Evolutionary conservation across 2,888 invertebrate species (phyloP), one percentile per base, ranked within the genome.

Genomic region (Mythimna albipuncta): DNA sequence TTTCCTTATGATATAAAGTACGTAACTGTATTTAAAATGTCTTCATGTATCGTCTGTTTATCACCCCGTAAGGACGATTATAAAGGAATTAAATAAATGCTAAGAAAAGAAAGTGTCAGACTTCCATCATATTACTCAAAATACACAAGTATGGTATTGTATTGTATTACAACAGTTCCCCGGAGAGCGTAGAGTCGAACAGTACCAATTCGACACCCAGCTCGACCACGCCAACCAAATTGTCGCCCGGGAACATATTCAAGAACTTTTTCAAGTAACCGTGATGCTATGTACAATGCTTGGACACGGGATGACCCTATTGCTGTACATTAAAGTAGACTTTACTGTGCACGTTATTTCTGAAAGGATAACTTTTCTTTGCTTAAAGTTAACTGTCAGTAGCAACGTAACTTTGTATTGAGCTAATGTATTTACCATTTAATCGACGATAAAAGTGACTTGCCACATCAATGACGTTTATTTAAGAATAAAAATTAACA

Each of bases 211-310:
- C 95, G 35, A 92, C 95, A 64, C 94, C 96, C 86, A 94, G 93
- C 87, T 88, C 94, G 73, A 81, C 95, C 58, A 95, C 97, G 89
- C 97, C 97, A 65, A 97, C 97, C 93, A 98, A 98, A 96, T 97
- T 98, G 92, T 98, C 98, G 89, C 98, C 98, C 75, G 98, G 98
- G 93, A 98, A 98, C 97, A 98, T 99, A 97, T 98, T 99, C 97
- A 99, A 99, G 97, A 99, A 98, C 97, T 98, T 99, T 97, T 99
- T 99, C 98, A 99, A 99, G 99, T 99, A 98, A 96, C 89, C 83
- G 87, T 84, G 87, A 87, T 89, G 88, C 87, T 85, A 85, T 72
- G 85, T 82, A 79, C 75, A 89, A 88, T 88, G 87, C 88, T 96
- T 95, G 90, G 85, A 90, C 88, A 89, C 72, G 71, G n/a, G 74